These are phyloP conservation scores for Apocrypta bakeri DNA, from an alignment of 1,140 invertebrate species.

Conservation along the genomic window DNA sequence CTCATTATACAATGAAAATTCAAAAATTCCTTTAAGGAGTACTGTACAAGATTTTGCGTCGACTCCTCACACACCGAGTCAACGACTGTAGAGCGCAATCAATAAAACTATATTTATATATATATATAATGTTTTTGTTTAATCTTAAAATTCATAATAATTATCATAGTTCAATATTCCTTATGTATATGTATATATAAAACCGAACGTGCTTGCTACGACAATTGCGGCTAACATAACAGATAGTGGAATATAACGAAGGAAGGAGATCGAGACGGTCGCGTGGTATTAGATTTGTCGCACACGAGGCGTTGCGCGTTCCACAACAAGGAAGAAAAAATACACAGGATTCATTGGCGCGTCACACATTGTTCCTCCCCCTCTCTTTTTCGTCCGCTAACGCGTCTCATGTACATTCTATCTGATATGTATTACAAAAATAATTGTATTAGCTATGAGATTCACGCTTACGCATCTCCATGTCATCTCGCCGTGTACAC, in stretches of 20 bases:
- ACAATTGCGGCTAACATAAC: slow-evolving; percentile 27
- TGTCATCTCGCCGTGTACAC: too few species aligned
- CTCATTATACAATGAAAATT: background rate
- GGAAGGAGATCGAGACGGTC: background rate
- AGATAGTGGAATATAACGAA: slow-evolving; percentile 19
- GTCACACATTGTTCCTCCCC: background rate
- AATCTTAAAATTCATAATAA: slow-evolving; percentile 12
- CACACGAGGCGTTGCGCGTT: background rate
- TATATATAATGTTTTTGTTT: slow-evolving; percentile 19
- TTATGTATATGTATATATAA: slow-evolving; percentile 40
- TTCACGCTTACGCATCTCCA: slow-evolving; percentile 19
- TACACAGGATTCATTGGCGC: background rate
- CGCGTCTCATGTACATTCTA: background rate
- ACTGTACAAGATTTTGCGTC: slow-evolving; percentile 43
- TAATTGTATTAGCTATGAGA: slow-evolving; percentile 25
- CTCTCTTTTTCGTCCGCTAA: background rate
- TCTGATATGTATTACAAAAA: slow-evolving; percentile 29
- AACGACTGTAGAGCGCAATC: background rate
- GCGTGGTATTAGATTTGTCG: background rate
- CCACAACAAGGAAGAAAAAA: background rate
- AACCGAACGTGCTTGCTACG: slow-evolving; percentile 27
- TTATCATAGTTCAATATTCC: background rate
- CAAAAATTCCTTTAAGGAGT: background rate
- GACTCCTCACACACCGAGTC: background rate
- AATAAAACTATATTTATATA: background rate